phyloP scores from a whole-genome alignment of 1,140 invertebrate species.

The Phymastichus coffea region DNA sequence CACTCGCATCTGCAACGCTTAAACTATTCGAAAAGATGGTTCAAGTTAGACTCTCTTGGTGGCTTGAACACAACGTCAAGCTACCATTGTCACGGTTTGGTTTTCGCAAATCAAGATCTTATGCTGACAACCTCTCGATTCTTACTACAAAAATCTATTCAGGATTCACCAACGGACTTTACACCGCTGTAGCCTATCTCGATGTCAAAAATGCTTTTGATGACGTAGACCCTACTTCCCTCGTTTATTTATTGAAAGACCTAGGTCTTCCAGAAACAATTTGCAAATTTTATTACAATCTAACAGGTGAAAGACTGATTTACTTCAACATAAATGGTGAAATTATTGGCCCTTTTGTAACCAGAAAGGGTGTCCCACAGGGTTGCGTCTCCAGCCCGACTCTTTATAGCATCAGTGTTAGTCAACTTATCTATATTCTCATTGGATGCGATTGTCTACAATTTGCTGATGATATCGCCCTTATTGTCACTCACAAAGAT shows the following conservation, averaged over 20 bases:
- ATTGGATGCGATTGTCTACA: background rate
- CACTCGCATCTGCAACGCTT: constrained; percentile 23
- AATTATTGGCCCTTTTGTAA: background rate
- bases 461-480: background rate
- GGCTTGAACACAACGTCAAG: background rate
- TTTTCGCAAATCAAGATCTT: constrained; percentile 9
- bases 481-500: background rate
- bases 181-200: background rate
- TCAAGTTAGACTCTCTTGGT: constrained; percentile 11
- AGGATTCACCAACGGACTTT: background rate
- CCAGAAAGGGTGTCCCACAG: background rate
- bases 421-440: background rate
- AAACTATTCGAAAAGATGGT: constrained; percentile 29
- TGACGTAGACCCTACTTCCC: background rate
- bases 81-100: constrained; percentile 10
- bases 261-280: background rate
- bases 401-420: background rate
- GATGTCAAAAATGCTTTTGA: background rate
- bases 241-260: background rate
- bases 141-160: background rate
- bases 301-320: background rate
- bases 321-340: background rate
- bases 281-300: background rate
- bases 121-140: background rate
- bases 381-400: background rate